A percentile compares a stretch with the other conserved stretches of the same genome.
Conservation (phyloP, 2,113 vertebrate genomes). For the Empidonax alnorum region DNA sequence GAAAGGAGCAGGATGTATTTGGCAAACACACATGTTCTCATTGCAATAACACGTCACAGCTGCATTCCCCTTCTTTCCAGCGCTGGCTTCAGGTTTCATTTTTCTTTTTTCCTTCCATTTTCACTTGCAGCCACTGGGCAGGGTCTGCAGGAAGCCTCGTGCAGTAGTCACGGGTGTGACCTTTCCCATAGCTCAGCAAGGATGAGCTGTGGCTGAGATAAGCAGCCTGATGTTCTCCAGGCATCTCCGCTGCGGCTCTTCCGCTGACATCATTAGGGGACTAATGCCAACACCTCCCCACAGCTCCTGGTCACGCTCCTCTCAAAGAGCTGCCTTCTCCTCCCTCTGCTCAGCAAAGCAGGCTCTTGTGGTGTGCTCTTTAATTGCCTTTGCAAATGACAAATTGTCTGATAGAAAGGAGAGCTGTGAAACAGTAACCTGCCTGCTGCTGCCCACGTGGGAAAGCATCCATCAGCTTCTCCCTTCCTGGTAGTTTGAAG, state of each 20-base stretch:
- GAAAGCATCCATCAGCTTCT: background rate
- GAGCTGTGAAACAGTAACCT: background rate
- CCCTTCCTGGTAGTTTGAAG: background rate
- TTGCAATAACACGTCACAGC: rapidly evolving
- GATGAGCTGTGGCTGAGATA: background rate
- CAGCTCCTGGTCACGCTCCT: background rate
- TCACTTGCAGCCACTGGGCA: background rate
- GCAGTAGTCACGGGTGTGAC: background rate
- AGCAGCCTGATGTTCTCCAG: background rate
- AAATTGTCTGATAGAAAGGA: background rate
- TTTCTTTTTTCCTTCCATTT: background rate
- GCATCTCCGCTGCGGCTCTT: background rate
- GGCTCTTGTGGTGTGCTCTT: background rate
- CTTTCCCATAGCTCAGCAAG: background rate
- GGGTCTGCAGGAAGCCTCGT: background rate
- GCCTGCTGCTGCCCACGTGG: background rate
- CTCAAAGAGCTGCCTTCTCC: background rate
- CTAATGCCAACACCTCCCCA: background rate
- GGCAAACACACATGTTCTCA: background rate
- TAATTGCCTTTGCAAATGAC: background rate
- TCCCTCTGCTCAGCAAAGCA: background rate
- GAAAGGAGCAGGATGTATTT: background rate
- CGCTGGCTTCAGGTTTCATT: background rate
- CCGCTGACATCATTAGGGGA: background rate
- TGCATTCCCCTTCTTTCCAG: background rate